Conservation (phyloP, 2,888 invertebrate genomes). For the Epistrophe grossulariae region DNA sequence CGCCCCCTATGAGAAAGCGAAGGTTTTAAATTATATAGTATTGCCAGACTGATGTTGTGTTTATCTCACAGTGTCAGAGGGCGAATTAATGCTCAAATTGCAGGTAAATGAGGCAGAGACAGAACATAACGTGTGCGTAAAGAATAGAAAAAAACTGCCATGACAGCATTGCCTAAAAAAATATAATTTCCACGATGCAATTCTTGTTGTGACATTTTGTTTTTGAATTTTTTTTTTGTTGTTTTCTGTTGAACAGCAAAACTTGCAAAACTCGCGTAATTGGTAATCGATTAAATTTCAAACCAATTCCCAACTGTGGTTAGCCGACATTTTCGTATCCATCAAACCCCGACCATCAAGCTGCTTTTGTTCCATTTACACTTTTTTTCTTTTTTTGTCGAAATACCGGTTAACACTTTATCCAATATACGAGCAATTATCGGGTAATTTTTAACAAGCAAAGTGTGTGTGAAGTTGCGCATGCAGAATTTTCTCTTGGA, state of each 20-base stretch:
- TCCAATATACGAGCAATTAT: slow-evolving; percentile 62
- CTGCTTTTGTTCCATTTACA: slow-evolving; percentile 41
- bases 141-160: neutral
- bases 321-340: slow-evolving; percentile 66
- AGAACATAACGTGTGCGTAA: neutral
- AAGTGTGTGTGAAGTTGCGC: neutral
- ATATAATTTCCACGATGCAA: neutral
- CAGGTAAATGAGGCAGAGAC: neutral
- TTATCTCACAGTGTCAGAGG: neutral
- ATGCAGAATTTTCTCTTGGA: neutral
- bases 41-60: neutral
- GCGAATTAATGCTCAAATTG: neutral
- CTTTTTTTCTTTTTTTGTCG: neutral
- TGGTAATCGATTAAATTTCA: slow-evolving; percentile 66
- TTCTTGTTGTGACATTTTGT: neutral
- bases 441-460: slow-evolving; percentile 38
- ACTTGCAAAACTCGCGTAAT: neutral
- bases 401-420: neutral
- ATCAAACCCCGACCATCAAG: slow-evolving; percentile 66
- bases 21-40: neutral
- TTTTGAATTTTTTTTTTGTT: neutral
- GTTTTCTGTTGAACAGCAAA: neutral
- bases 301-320: slow-evolving; percentile 65
- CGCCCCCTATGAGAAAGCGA: neutral
- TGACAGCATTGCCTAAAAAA: neutral